A percentile compares a stretch with the other conserved stretches of the same genome.
phyloP scores from a whole-genome alignment of 2,797 vertebrate genomes.

The Chrysocyon brachyurus region DNA sequence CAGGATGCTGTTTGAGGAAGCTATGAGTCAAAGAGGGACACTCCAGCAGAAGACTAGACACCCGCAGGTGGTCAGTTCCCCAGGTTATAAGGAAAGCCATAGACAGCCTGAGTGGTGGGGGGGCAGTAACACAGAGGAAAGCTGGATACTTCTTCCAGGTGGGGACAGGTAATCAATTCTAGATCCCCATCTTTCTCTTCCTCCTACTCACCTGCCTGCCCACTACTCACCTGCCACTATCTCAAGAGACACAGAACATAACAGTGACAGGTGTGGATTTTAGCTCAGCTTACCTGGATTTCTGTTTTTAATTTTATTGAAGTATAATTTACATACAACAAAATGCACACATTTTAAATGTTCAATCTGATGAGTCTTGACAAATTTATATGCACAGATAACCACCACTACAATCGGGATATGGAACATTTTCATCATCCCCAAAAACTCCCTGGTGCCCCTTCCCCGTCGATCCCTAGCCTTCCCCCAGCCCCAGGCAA shows the following conservation, averaged over 20 bases:
- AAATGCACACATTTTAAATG: conserved; percentile 63
- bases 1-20: not conserved
- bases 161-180: not conserved
- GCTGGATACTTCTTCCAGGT: not conserved
- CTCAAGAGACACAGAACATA: not conserved
- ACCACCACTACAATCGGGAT: not conserved
- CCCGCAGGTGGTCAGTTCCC: not conserved
- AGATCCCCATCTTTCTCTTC: not conserved
- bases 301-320: conserved; percentile 46
- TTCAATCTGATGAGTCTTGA: conserved; percentile 58
- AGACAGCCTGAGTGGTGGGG: not conserved
- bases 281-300: not conserved
- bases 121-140: not conserved
- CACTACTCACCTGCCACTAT: not conserved
- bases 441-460: conserved; percentile 51
- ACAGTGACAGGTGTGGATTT: not conserved
- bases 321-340: conserved; percentile 47
- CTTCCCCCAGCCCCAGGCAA: conserved; percentile 55
- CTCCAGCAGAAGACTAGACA: not conserved
- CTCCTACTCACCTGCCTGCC: not conserved
- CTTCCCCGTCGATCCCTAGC: not conserved
- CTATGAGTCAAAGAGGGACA: not conserved
- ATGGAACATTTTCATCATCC: conserved; percentile 46
- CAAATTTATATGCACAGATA: conserved; percentile 48
- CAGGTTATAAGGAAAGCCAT: not conserved